A percentile compares a stretch with the other conserved stretches of the same genome.
phyloP scores from a whole-genome alignment of 1,140 invertebrate species.

The Harpegnathos saltator region DNA sequence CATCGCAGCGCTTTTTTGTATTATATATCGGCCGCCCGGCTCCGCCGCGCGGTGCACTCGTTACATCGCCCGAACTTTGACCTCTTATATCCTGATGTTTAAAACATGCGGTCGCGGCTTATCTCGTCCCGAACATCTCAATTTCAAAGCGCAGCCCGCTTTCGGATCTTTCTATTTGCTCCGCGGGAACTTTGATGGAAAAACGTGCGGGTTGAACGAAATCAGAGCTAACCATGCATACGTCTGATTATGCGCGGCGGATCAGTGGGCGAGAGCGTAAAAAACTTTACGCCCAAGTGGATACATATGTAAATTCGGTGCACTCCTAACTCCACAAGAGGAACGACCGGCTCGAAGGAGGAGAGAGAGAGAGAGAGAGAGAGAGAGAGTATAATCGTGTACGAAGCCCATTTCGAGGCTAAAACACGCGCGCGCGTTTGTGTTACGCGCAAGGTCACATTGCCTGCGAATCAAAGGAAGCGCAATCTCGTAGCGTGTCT shows the following conservation, averaged over 20 bases:
- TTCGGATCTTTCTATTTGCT: conserved; percentile 28
- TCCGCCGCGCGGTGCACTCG: conserved; percentile 8
- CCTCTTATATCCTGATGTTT: conserved; percentile 36
- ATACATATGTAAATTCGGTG: conserved; percentile 12
- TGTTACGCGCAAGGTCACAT: neutral
- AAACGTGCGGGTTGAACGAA: neutral
- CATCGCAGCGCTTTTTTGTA: conserved; percentile 3
- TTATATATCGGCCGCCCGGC: neutral
- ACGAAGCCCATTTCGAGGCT: conserved; percentile 24
- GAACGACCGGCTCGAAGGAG: neutral
- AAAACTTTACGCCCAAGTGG: conserved; percentile 5
- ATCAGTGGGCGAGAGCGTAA: neutral
- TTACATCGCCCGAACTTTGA: conserved; percentile 25
- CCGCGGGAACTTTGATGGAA: conserved; percentile 13
- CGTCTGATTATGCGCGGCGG: neutral
- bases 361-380: too few species aligned
- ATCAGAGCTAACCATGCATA: neutral
- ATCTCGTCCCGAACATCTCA: conserved; percentile 20
- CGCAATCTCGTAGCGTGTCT: neutral
- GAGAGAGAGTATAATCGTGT: neutral
- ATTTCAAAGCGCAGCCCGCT: conserved; percentile 22
- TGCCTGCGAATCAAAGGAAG: conserved; percentile 18
- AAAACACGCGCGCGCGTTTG: conserved; percentile 4
- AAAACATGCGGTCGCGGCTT: conserved; percentile 38
- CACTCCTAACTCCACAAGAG: neutral